A percentile compares a stretch with the other conserved stretches of the same genome.
These are phyloP conservation scores for Listrodromus nycthemerus DNA, from an alignment of 2,888 invertebrate species.

Conservation along the genomic window DNA sequence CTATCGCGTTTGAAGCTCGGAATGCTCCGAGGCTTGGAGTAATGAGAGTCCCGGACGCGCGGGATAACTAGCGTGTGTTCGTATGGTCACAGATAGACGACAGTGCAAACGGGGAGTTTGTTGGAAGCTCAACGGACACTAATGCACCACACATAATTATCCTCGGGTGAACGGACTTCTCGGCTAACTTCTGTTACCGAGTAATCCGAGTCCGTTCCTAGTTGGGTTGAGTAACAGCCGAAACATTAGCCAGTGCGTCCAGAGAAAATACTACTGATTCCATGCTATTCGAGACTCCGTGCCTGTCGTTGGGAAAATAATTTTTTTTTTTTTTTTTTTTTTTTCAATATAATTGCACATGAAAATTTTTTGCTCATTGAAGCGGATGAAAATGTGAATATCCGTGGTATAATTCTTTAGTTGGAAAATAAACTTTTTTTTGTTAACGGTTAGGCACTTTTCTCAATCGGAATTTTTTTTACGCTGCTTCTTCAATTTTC, in stretches of 20 bases:
- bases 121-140: slow-evolving; percentile 61
- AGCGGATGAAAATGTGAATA: too few relatives aligned
- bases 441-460: too few relatives aligned
- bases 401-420: too few relatives aligned
- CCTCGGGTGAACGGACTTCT: slow-evolving; percentile 75
- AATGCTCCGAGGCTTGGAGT: slow-evolving; percentile 33
- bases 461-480: too few relatives aligned
- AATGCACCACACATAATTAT: slow-evolving; percentile 80
- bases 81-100: slow-evolving; percentile 5
- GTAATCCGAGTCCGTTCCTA: slow-evolving; percentile 74
- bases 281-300: slow-evolving; percentile 46
- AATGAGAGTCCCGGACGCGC: slow-evolving; percentile 19
- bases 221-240: slow-evolving; percentile 20
- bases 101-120: slow-evolving; percentile 4
- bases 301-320: neutral
- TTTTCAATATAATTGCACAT: neutral
- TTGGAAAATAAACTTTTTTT: too few relatives aligned
- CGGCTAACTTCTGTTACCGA: slow-evolving; percentile 77
- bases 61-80: slow-evolving; percentile 20
- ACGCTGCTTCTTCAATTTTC: too few relatives aligned
- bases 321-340: too few relatives aligned
- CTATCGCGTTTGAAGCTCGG: slow-evolving; percentile 32
- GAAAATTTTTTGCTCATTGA: too few relatives aligned
- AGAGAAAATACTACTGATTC: slow-evolving; percentile 35
- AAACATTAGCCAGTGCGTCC: slow-evolving; percentile 26